phyloP scores from a whole-genome alignment of 35 echinoderm and acorn worm genomes.

The Ptychodera flava region DNA sequence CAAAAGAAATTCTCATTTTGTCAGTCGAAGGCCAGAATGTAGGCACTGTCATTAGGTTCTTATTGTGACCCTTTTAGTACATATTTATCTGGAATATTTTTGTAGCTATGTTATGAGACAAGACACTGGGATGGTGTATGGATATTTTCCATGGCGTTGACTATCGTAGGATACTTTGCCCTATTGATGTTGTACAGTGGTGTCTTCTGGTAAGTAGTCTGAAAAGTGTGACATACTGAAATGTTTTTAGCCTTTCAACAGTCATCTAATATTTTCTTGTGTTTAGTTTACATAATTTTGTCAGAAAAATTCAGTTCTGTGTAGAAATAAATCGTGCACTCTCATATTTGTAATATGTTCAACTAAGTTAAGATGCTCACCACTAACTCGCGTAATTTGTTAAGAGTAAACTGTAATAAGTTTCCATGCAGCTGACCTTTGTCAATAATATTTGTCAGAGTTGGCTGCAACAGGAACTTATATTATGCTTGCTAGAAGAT shows the following conservation, averaged over 20 bases:
- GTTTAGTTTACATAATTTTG: neutral
- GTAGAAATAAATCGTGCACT: neutral
- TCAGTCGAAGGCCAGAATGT: too few relatives aligned
- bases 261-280: too few relatives aligned
- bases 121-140: slow-evolving; percentile 64
- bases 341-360: slow-evolving; percentile 2
- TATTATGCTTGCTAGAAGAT: too few relatives aligned
- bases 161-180: slow-evolving; percentile 55
- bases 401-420: too few relatives aligned
- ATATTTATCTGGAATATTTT: too few relatives aligned
- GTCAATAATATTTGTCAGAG: too few relatives aligned
- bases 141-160: slow-evolving; percentile 42
- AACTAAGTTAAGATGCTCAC: slow-evolving; percentile 22
- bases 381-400: slow-evolving; percentile 25
- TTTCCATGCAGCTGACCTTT: too few relatives aligned
- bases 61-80: too few relatives aligned
- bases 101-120: slow-evolving; percentile 71
- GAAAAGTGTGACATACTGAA: neutral
- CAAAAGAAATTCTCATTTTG: too few relatives aligned
- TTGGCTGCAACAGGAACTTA: too few relatives aligned
- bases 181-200: slow-evolving; percentile 50
- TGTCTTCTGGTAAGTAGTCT: slow-evolving; percentile 60
- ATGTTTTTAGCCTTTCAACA: too few relatives aligned
- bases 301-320: neutral
- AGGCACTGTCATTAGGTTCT: too few relatives aligned